Evolutionary conservation across 2,888 invertebrate species (phyloP), one percentile per base, ranked within the genome.

Genomic region (Tillus elongatus): DNA sequence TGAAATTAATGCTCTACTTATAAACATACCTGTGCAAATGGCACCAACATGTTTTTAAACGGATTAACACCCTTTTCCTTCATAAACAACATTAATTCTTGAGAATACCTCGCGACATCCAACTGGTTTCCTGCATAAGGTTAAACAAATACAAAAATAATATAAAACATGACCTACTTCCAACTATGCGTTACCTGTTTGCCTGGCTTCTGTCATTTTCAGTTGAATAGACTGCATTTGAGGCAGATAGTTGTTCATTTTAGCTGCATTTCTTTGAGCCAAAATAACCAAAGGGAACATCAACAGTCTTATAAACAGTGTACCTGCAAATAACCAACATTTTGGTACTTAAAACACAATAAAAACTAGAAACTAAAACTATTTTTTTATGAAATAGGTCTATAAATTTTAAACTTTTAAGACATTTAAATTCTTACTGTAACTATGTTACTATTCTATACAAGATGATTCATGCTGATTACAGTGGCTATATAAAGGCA

Each of bases 231-330:
- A 61, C 58, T 86, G 83, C 57, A 96, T 70, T 63, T 86, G 78
- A n/a, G 95, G 93, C 68, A 91, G 67, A 58, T 86, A 70, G 57
- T 90, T 89, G 52, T 79, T 76, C 82, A 93, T 82, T 47, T 75
- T 73, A 0, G 86, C 85, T 1, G 81, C 73, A 63, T 86, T 86
- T 49, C 78, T 75, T 66, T 93, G 93, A 0, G 86, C 69, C 52
- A 81, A 63, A 35, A 97, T 74, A 0, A 93, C 85, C 36, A 96
- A 62, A 0, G 95, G 95, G 52, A 96, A 90, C 60, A 95, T 71
- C 0, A 75, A 49, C 1, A 79, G 55, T 53, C 96, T 75, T 1
- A 93, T 76, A 15, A 76, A 63, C 1, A 86, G 40, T 1, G 95
- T 95, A n/a, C 84, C 79, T 78, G 56, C 42, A 67, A 42, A 27